Conservation (phyloP, 2,888 invertebrate species). For the Drosophila niveifrons region DNA sequence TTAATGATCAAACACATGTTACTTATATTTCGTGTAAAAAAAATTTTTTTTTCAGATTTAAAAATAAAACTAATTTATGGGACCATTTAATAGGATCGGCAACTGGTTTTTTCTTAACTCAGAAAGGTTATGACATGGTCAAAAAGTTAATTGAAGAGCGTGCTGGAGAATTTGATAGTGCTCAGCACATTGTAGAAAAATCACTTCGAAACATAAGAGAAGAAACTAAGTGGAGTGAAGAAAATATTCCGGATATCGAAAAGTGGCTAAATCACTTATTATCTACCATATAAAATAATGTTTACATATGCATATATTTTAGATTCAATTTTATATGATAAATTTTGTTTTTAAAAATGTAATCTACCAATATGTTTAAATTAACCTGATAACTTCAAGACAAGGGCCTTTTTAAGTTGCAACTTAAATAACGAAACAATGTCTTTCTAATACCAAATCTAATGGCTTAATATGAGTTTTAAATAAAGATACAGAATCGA, state of each 20-base stretch:
- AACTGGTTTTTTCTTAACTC: constrained; percentile 91
- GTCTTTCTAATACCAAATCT: too few species aligned
- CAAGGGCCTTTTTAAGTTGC: too few species aligned
- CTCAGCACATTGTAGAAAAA: constrained; percentile 90
- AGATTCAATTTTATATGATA: too few species aligned
- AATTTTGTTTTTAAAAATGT: too few species aligned
- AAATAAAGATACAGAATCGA: too few species aligned
- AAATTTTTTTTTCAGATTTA: constrained; percentile 86
- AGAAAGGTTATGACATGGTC: constrained; percentile 90
- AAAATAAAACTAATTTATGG: constrained; percentile 91
- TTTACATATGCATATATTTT: background rate
- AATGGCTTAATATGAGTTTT: too few species aligned
- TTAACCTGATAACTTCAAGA: too few species aligned
- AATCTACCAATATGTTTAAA: too few species aligned
- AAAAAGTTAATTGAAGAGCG: constrained; percentile 88
- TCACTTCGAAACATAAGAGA: constrained; percentile 90
- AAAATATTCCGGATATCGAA: constrained; percentile 91
- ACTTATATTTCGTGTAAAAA: too few species aligned
- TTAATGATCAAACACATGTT: background rate
- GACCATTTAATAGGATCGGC: constrained; percentile 91
- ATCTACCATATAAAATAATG: background rate
- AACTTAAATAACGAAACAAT: too few species aligned
- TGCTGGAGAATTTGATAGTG: constrained; percentile 90
- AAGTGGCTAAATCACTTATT: constrained; percentile 89
- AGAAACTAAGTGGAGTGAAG: constrained; percentile 91